Evolutionary conservation across 2,797 vertebrate genomes (phyloP).

Genomic region (Eurystomus glaucurus): DNA sequence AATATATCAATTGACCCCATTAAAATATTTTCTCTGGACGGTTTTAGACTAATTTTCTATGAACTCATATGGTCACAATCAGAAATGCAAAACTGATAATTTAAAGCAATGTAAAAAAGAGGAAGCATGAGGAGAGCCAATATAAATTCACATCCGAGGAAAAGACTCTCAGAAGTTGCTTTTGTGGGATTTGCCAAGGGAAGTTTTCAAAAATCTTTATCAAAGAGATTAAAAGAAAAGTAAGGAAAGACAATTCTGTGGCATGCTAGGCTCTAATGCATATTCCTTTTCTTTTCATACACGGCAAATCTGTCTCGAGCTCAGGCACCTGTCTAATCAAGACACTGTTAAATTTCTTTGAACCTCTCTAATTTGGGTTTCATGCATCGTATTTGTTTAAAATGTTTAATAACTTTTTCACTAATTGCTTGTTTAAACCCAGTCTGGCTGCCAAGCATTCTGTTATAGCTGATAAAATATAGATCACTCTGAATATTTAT

Average conservation of each 20-base stretch:
- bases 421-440: constrained; percentile 82
- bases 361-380: constrained; percentile 73
- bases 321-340: constrained; percentile 74
- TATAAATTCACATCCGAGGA: neutral
- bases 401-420: constrained; percentile 79
- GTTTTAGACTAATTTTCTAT: neutral
- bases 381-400: constrained; percentile 74
- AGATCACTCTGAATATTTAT: constrained; percentile 78
- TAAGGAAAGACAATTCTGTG: neutral
- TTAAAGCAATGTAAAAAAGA: neutral
- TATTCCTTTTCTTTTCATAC: constrained; percentile 33
- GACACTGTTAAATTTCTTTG: constrained; percentile 71
- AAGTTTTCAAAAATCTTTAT: neutral
- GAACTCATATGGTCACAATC: neutral
- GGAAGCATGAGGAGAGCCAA: neutral
- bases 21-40: neutral
- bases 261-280: neutral
- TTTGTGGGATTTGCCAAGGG: neutral
- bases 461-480: constrained; percentile 81
- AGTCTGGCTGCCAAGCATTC: constrained; percentile 70
- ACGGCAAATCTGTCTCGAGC: constrained; percentile 38
- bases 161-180: neutral
- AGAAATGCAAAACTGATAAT: neutral
- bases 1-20: fast-evolving
- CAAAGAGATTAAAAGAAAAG: neutral